Evolutionary conservation across 2,797 vertebrate genomes (phyloP).

Genomic region (Amblyraja radiata): DNA sequence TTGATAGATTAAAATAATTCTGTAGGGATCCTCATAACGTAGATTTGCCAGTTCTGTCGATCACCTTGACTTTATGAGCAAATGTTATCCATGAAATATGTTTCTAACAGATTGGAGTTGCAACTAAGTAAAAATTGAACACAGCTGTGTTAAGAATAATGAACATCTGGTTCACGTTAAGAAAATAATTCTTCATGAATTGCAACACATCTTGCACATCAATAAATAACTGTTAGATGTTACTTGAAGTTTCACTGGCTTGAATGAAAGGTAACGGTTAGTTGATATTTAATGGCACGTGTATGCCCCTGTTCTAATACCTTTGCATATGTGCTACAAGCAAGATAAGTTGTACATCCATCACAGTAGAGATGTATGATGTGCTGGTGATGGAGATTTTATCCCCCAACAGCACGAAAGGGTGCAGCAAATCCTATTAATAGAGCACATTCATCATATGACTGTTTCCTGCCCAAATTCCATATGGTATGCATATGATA

Average conservation of each 20-base stretch:
- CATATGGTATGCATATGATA: constrained; percentile 19
- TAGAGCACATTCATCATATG: not conserved
- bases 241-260: not conserved
- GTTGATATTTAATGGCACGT: not conserved
- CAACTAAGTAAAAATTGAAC: not conserved
- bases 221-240: not conserved
- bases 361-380: not conserved
- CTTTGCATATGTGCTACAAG: not conserved
- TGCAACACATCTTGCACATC: not conserved
- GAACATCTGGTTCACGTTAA: constrained; percentile 8
- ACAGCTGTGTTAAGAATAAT: not conserved
- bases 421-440: constrained; percentile 13
- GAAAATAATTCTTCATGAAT: constrained; percentile 23
- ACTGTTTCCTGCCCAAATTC: not conserved
- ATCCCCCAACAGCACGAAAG: not conserved
- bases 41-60: not conserved
- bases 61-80: not conserved
- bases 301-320: not conserved
- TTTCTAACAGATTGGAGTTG: not conserved
- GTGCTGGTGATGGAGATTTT: not conserved
- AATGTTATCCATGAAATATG: not conserved
- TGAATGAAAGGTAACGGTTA: not conserved
- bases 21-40: not conserved
- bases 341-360: not conserved
- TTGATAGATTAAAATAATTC: not conserved